Evolutionary conservation across 2,113 vertebrate genomes (phyloP).

Genomic region (Nansenia antarctica): DNA sequence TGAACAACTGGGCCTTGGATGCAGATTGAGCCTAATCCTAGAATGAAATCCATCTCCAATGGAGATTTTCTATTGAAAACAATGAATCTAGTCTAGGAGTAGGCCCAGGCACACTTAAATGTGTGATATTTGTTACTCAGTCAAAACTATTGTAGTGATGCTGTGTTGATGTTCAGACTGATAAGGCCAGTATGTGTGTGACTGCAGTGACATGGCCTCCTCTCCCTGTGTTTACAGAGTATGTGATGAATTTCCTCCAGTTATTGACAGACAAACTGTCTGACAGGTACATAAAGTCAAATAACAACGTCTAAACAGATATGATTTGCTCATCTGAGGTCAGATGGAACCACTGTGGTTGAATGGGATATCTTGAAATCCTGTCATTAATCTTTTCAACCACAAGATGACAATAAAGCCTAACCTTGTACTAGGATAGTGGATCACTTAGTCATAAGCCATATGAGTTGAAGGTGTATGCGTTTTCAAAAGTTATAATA

Average conservation of each 20-base stretch:
- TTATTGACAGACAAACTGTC: slow-evolving; percentile 88
- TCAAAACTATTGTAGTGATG: neutral
- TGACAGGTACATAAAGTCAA: slow-evolving; percentile 76
- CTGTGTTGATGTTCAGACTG: neutral
- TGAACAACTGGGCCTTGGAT: too few relatives aligned
- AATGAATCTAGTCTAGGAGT: too few relatives aligned
- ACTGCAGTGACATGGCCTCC: neutral
- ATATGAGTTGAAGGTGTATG: neutral
- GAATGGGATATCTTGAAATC: neutral
- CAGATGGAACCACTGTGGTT: neutral
- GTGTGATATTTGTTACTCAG: neutral
- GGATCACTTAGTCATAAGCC: neutral
- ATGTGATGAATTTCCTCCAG: slow-evolving; percentile 89
- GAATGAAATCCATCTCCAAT: too few relatives aligned
- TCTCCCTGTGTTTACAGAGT: slow-evolving; percentile 75
- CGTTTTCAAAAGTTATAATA: neutral
- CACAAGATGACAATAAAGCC: slow-evolving; percentile 42
- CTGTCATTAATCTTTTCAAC: neutral
- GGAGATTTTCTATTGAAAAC: too few relatives aligned
- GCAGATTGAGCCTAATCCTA: too few relatives aligned
- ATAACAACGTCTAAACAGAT: neutral
- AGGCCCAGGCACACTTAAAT: too few relatives aligned
- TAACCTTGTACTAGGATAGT: neutral
- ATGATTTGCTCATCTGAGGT: neutral
- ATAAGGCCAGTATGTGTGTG: neutral